Evolutionary conservation across 1,140 invertebrate species (phyloP).

Genomic region (Melanaphis sacchari): DNA sequence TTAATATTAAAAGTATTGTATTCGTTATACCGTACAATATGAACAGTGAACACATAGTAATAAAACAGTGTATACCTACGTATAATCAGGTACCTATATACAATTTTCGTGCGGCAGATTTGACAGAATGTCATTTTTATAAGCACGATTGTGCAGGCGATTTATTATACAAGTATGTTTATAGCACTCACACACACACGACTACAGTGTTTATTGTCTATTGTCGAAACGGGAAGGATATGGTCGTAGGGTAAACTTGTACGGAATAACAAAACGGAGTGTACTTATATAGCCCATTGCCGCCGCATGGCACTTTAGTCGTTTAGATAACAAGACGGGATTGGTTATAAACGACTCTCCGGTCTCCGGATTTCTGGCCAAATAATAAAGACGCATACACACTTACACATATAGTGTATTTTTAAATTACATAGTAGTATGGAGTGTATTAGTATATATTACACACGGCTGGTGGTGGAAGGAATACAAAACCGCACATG

Average conservation of each 20-base stretch:
- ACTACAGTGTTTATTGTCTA: conserved; percentile 40
- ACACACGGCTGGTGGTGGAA: neutral
- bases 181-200: neutral
- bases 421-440: conserved; percentile 8
- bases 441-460: neutral
- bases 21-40: neutral
- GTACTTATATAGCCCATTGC: neutral
- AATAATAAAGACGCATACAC: neutral
- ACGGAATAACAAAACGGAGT: conserved; percentile 35
- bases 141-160: conserved; percentile 23
- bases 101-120: neutral
- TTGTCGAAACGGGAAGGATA: conserved; percentile 47
- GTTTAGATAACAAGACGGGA: conserved; percentile 50
- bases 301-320: conserved; percentile 43
- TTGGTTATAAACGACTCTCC: neutral
- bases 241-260: conserved; percentile 43
- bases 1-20: neutral
- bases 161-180: conserved; percentile 17
- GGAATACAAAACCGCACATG: neutral
- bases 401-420: neutral
- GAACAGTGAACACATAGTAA: neutral
- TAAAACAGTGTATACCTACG: neutral
- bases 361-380: conserved; percentile 37
- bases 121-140: conserved; percentile 36
- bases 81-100: neutral